Percentiles rank a stretch among this genome's conserved stretches.
Evolutionary conservation across 2,797 vertebrate species (phyloP).

Genomic region (Mormyrops boulengeri): DNA sequence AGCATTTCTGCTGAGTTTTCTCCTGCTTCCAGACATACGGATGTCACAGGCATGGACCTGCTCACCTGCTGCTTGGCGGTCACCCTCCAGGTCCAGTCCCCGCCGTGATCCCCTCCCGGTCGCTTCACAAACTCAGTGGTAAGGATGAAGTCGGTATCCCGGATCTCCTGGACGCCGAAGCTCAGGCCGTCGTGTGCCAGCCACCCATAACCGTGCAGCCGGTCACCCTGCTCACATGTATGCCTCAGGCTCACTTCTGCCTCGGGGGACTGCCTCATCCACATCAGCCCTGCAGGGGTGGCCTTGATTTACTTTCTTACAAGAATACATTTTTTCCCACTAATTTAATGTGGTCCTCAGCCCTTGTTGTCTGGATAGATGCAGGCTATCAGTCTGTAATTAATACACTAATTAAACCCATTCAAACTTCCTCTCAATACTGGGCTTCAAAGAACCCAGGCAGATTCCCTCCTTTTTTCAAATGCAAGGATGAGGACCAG

Average conservation of each 20-base stretch:
- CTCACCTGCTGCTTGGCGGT: constrained; percentile 74
- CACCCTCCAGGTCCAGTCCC: constrained; percentile 94
- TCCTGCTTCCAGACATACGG: neutral
- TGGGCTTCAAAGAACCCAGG: neutral
- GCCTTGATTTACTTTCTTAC: neutral
- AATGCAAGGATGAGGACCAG: neutral
- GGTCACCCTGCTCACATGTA: constrained; percentile 82
- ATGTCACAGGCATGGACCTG: neutral
- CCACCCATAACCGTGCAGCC: constrained; percentile 80
- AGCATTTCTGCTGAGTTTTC: neutral
- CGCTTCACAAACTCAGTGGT: constrained; percentile 86
- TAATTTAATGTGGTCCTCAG: neutral
- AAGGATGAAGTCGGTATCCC: constrained; percentile 68
- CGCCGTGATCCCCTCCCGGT: constrained; percentile 78
- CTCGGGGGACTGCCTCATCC: constrained; percentile 76
- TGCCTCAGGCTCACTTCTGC: constrained; percentile 71
- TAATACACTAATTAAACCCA: neutral
- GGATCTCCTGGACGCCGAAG: constrained; percentile 84
- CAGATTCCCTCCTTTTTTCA: neutral
- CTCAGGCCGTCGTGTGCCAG: constrained; percentile 81
- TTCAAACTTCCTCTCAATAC: neutral
- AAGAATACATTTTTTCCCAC: neutral
- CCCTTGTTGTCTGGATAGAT: neutral
- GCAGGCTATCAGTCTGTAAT: neutral
- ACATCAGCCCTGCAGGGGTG: constrained; percentile 77